Base-by-base conservation (phyloP, 2,113 vertebrate genomes). In the Xenotilapia leptura region DNA sequence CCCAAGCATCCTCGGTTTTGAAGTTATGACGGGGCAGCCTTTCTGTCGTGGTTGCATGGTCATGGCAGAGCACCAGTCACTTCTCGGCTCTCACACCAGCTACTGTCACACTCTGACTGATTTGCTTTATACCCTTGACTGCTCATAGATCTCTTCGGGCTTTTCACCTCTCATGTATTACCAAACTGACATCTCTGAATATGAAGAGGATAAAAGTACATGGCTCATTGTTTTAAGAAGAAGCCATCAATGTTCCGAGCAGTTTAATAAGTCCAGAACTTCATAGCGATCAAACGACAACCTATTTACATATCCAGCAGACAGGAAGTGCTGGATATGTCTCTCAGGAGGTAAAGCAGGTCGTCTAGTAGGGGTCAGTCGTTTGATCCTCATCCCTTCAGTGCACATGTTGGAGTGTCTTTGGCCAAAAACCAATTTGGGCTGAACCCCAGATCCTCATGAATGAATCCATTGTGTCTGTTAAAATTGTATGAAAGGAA, bases 81-180 rank as follows among this genome's bases (percentile, higher is more conserved):
- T 60, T 83, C 38, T 86, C 73, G 56, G 83, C 58, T 93, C 88
- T 77, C 73, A 70, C 86, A 88, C 92, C 79, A 83, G 88, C 89
- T 60, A 88, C 89, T 84, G 86, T 92, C 90, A 89, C 91, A 83
- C 83, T 86, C 21, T 86, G 92, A 89, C 87, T 93, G 84, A 70
- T 65, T 89, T 87, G 80, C 75, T 93, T 93, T 90, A 83, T 86
- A 92, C 80, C 79, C 90, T 84, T 87, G 88, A 85, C 75, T 89
- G 83, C 83, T 70, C 86, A 38, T 21, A 85, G 80, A 77, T 77
- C 83, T 82, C 90, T 81, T 83, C 49, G 9, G 90, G 92, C 92
- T 86, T 73, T 86, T 68, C 79, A 58, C 88, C 65, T 86, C 86
- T 82, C 84, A 79, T 23, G 65, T 86, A 45, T 81, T 85, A 55